These are phyloP conservation scores for Scarus forsteni DNA, from an alignment of 2,797 vertebrate genomes.

Conservation along the genomic window DNA sequence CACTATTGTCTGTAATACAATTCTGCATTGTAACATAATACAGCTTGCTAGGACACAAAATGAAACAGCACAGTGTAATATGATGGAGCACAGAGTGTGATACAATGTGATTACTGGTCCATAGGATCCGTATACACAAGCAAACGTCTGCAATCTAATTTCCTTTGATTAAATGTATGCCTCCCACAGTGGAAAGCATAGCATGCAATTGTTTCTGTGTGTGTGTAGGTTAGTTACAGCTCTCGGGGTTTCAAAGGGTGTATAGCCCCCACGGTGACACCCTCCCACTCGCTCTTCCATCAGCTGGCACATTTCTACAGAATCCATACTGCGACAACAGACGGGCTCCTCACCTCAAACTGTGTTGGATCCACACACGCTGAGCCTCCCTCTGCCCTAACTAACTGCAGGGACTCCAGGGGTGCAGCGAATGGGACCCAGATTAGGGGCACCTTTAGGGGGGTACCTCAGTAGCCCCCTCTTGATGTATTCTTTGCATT, in stretches of 20 bases:
- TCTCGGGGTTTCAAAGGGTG: constrained; percentile 50
- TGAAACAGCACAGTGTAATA: constrained; percentile 38
- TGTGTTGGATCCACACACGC: constrained; percentile 51
- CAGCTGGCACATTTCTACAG: constrained; percentile 53
- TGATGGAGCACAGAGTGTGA: constrained; percentile 42
- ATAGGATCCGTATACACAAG: constrained; percentile 41
- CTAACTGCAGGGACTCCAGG: constrained; percentile 43
- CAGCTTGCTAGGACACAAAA: constrained; percentile 41
- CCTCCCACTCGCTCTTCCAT: constrained; percentile 46
- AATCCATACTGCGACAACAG: constrained; percentile 42
- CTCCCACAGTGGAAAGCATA: constrained; percentile 54
- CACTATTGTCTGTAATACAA: constrained; percentile 36
- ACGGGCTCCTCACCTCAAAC: constrained; percentile 53
- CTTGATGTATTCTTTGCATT: constrained; percentile 16
- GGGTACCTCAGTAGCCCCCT: constrained; percentile 14
- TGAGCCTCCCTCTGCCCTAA: constrained; percentile 45
- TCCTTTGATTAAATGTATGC: constrained; percentile 71
- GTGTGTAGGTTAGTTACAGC: constrained; percentile 43
- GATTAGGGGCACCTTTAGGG: constrained; percentile 39
- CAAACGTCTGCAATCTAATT: constrained; percentile 64
- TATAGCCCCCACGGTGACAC: constrained; percentile 48
- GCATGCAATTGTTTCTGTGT: constrained; percentile 33
- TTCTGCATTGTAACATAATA: constrained; percentile 43
- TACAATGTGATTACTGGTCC: constrained; percentile 58
- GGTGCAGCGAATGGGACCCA: constrained; percentile 42